Conservation (phyloP, 2,113 vertebrate genomes). For the Carassius carassius region DNA sequence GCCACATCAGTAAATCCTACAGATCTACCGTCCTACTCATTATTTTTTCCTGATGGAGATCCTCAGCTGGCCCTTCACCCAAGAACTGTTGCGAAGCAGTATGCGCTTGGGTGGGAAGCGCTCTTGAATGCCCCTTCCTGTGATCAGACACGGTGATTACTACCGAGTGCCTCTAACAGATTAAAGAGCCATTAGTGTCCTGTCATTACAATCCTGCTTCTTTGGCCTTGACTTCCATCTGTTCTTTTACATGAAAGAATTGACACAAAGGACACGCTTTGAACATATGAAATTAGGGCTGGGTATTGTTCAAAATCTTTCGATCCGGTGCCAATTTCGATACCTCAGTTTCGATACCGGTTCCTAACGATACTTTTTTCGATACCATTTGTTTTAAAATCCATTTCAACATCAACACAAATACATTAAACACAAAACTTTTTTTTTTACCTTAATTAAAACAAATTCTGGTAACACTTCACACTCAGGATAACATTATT, state of each 20-base stretch:
- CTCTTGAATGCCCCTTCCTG: conserved; percentile 21
- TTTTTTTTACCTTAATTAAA: too few relatives aligned
- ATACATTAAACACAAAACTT: too few relatives aligned
- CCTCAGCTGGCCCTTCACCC: background rate
- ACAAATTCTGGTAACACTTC: too few relatives aligned
- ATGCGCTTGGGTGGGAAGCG: background rate
- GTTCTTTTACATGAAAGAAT: background rate
- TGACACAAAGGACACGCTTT: background rate
- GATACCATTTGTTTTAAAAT: too few relatives aligned
- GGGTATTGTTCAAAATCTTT: too few relatives aligned
- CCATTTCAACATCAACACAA: too few relatives aligned
- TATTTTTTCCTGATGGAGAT: conserved; percentile 6
- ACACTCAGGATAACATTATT: too few relatives aligned
- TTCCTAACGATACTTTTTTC: too few relatives aligned
- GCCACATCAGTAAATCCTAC: background rate
- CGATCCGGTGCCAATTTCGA: too few relatives aligned
- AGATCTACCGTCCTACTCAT: conserved; percentile 25
- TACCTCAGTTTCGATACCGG: too few relatives aligned
- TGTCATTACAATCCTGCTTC: conserved; percentile 34
- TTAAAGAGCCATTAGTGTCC: background rate
- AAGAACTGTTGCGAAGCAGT: background rate
- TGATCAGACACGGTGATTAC: background rate
- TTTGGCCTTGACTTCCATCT: conserved; percentile 38
- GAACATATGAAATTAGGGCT: too few relatives aligned
- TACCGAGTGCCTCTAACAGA: background rate